phyloP scores from a whole-genome alignment of 2,888 invertebrate species.

The Seladonia tumulorum region DNA sequence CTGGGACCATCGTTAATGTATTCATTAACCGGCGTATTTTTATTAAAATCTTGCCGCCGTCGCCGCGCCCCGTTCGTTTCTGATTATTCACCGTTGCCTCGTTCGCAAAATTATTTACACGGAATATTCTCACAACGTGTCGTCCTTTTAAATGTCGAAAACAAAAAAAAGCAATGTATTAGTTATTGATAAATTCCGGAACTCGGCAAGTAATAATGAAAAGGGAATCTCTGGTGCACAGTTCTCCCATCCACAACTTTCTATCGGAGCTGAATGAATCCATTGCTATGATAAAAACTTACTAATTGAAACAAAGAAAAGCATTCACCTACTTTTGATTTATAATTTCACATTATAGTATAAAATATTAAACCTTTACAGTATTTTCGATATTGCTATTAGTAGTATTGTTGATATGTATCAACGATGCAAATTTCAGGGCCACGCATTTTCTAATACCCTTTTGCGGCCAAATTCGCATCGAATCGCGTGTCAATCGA shows the following conservation, averaged over 20 bases:
- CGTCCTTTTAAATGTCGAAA: no score
- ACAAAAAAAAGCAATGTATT: background rate
- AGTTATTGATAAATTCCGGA: background rate
- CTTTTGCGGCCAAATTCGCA: background rate
- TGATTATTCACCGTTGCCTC: slow-evolving; percentile 10
- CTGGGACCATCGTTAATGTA: background rate
- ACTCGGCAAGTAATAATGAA: background rate
- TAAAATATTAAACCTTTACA: no score
- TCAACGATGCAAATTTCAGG: background rate
- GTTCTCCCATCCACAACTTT: background rate
- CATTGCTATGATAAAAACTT: background rate
- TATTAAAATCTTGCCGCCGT: slow-evolving; percentile 1
- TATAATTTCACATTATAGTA: no score
- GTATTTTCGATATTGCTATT: no score
- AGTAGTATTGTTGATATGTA: slow-evolving; percentile 20
- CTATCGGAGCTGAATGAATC: background rate
- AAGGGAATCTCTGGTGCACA: background rate
- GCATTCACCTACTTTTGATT: no score
- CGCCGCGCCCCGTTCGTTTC: background rate
- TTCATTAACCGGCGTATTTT: slow-evolving; percentile 22
- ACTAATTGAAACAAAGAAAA: background rate
- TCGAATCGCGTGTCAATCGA: slow-evolving; percentile 59
- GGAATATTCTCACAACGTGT: background rate
- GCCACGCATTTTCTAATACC: background rate
- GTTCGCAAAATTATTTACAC: slow-evolving; percentile 6